Evolutionary conservation across 2,888 invertebrate genomes (phyloP), one percentile per base, ranked within the genome.

Genomic region (Galerucella calmariensis): DNA sequence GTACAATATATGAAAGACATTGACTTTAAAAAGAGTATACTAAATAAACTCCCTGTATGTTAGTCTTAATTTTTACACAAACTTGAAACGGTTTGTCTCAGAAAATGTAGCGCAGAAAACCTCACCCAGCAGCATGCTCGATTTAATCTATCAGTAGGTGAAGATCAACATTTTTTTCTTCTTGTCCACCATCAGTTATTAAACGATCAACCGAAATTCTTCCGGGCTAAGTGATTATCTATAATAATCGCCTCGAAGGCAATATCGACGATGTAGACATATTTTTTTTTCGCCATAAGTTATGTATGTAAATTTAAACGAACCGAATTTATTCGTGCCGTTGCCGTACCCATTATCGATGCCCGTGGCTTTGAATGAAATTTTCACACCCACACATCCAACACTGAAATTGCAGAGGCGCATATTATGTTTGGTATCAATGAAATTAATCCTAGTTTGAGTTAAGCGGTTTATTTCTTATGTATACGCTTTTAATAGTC

Each of bases 301-400:
- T 41, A 41, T 41, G 35, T 77, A 78, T 77, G 77, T 75, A 75
- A 78, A 78, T 78, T 78, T 74, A 77, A 77, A 78, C 71, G 72
- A 72, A 75, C 71, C 72, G 69, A 76, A 75, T 77, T 78, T 77
- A 74, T 75, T 75, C 69, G 73, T 72, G 72, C 72, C 68, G 70
- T 68, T 77, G 71, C 77, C 70, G 75, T 74, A 70, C 69, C 75
- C 74, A 75, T 75, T 77, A 78, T 75, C 53, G 69, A 59, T 67
- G 77, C 77, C 75, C 65, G 48, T 67, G 75, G 78, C 73, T 53
- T 41, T 74, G 59, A 70, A 73, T 73, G 61, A 73, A 75, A 71
- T 67, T 61, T 75, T 35, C 65, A 75, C 77, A 53, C 77, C 75
- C 67, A 77, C 75, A 69, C 70, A 69, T 8, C 35, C 41, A 71